Evolutionary conservation across 2,113 vertebrate species (phyloP), one percentile per base, ranked within the genome.

Genomic region (Cyrtonyx montezumae): DNA sequence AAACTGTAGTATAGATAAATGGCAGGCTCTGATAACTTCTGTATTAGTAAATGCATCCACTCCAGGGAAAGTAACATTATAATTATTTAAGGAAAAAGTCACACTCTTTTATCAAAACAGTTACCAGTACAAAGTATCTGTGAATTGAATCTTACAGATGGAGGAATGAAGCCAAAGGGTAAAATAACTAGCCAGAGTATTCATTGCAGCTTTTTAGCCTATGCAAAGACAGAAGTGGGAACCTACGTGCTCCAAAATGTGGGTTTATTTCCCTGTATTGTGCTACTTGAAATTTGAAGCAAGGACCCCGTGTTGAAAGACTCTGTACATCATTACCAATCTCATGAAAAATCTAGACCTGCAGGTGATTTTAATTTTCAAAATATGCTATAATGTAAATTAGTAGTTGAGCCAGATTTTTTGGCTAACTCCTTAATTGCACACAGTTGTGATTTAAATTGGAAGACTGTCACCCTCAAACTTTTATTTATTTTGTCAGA

Each of bases 321-420:
- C 92, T 96, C 95, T 95, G 94, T 96, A 92, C 93, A 53, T 82
- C 92, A 94, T 96, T 96, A 94, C 80, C 48, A 93, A 92, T 95
- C 92, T 88, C 14, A 11, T 58, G 66, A 79, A 84, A 36, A 76
- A 42, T 32, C 62, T 84, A 68, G 23, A 78, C 91, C 74, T 87
- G 87, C 69, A 49, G 42, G 21, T 84, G n/a, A 70, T 87, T 55
- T 32, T 74, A 34, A 53, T 83, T 90, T 63, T 80, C 55, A 49
- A 84, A 80, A 49, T 74, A 59, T n/a, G 17, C 25, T 22, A 28
- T 93, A 25, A 14, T 30, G 48, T 53, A 85, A 85, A 46, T 42
- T 8, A 13, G 14, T 9, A 1, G 18, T 89, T 58, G 49, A 45
- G 42, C 17, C 55, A 16, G 74, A 45, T 68, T 77, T 92, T 85